phyloP scores from a whole-genome alignment of 2,113 vertebrate genomes.

The Poecile atricapillus region DNA sequence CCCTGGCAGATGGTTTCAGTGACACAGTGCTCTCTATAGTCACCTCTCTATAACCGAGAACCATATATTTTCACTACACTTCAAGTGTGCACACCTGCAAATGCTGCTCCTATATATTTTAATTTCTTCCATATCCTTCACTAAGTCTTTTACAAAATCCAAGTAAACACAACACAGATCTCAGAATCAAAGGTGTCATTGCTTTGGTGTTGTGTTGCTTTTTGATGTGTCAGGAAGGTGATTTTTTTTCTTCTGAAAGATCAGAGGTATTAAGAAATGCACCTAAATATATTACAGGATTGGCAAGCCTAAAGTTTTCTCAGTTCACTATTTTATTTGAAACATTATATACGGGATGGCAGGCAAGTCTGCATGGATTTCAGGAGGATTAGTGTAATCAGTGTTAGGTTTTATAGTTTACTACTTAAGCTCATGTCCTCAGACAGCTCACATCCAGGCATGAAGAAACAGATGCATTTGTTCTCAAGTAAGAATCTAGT shows the following conservation, averaged over 20 bases:
- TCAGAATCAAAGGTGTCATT: background rate
- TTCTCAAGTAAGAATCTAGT: background rate
- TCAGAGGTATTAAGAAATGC: background rate
- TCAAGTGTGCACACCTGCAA: background rate
- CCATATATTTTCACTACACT: background rate
- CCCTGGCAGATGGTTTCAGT: accelerated
- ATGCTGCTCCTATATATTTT: background rate
- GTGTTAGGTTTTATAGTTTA: constrained; percentile 11
- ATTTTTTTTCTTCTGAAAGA: background rate
- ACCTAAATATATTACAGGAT: background rate
- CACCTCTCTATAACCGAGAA: background rate
- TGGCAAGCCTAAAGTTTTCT: constrained; percentile 12
- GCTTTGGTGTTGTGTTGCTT: background rate
- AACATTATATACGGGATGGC: background rate
- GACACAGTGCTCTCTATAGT: background rate
- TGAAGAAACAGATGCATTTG: background rate
- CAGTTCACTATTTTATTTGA: constrained; percentile 14
- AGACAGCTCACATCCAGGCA: background rate
- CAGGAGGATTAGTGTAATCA: constrained; percentile 34
- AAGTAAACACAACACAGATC: background rate
- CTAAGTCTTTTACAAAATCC: background rate
- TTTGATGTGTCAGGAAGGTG: background rate
- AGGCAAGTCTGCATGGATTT: constrained; percentile 13
- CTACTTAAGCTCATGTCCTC: constrained; percentile 17
- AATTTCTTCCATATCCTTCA: background rate